phyloP scores from a whole-genome alignment of 2,888 invertebrate species.

The Ferdinandea cuprea region DNA sequence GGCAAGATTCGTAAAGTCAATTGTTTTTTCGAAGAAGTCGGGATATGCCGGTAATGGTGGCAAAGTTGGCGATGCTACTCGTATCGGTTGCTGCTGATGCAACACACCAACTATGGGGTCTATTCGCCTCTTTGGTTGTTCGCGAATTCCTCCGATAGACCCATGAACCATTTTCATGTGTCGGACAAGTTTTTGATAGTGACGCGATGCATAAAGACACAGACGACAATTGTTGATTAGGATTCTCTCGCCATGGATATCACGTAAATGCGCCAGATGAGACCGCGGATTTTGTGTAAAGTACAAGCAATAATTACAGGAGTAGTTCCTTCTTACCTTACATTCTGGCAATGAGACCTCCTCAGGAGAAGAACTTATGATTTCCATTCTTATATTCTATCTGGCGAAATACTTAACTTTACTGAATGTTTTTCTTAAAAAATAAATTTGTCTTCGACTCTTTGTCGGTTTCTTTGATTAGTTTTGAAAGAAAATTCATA shows the following conservation, averaged over 20 bases:
- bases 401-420: not conserved
- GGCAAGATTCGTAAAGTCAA: conserved; percentile 79
- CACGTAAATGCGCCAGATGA: conserved; percentile 91
- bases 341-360: conserved; percentile 84
- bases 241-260: conserved; percentile 91
- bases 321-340: conserved; percentile 92
- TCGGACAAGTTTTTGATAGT: conserved; percentile 92
- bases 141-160: conserved; percentile 79
- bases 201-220: conserved; percentile 94
- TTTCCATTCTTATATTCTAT: not conserved
- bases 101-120: conserved; percentile 81
- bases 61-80: not conserved
- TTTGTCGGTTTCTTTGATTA: not conserved
- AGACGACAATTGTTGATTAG: conserved; percentile 93
- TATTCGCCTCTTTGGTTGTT: conserved; percentile 79
- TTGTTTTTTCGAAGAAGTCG: not conserved
- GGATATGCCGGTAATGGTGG: not conserved
- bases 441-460: not conserved
- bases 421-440: not conserved
- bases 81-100: not conserved
- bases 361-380: not conserved
- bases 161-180: conserved; percentile 92
- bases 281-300: conserved; percentile 93
- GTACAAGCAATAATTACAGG: conserved; percentile 90
- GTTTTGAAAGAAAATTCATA: not conserved